Percentiles rank a stretch among this genome's conserved stretches.
phyloP scores from a whole-genome alignment of 2,888 invertebrate species.

The Beris morrisii region DNA sequence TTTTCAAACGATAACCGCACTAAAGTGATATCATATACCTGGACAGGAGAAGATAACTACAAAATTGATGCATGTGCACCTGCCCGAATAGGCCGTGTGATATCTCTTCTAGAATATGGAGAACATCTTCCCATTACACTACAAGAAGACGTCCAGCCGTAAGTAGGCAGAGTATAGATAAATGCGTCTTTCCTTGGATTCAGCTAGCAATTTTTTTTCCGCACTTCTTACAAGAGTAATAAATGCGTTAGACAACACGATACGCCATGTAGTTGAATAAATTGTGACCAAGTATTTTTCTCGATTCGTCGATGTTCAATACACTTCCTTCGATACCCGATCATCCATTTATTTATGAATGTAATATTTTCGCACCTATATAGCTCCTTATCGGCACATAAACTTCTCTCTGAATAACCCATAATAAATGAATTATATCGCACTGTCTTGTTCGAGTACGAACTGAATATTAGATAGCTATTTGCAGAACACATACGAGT shows the following conservation, averaged over 20 bases:
- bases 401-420: not conserved
- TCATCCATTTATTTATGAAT: conserved; percentile 36
- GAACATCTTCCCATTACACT: too few species aligned
- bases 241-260: conserved; percentile 25
- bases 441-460: too few species aligned
- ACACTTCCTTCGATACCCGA: too few species aligned
- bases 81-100: conserved; percentile 24
- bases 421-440: too few species aligned
- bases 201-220: not conserved
- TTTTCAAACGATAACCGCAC: too few species aligned
- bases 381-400: not conserved
- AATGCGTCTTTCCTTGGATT: not conserved
- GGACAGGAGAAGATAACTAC: too few species aligned
- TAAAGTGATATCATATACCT: too few species aligned
- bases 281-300: conserved; percentile 9
- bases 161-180: too few species aligned
- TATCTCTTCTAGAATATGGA: not conserved
- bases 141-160: too few species aligned
- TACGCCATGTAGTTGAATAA: conserved; percentile 33
- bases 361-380: conserved; percentile 32
- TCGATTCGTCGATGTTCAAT: too few species aligned
- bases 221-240: conserved; percentile 21
- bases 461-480: too few species aligned
- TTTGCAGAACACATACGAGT: too few species aligned
- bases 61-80: conserved; percentile 25